Evolutionary conservation across 2,797 vertebrate genomes (phyloP), one percentile per base, ranked within the genome.

Genomic region (Cyclura pinguis): DNA sequence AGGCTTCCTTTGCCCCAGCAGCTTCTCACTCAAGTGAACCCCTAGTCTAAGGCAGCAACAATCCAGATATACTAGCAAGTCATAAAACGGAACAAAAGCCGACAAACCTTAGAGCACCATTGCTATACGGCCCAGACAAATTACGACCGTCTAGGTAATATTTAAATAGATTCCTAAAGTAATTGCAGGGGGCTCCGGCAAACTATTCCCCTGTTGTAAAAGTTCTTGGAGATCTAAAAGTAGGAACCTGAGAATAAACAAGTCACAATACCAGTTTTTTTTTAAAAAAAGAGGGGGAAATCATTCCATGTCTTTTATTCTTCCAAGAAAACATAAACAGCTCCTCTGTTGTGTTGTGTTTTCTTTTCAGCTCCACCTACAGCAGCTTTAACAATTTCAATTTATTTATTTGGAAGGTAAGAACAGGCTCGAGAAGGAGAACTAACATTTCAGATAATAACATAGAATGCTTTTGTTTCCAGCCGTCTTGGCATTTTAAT

Each of bases 11-110:
- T 96, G 97, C 96, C 97, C 97, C 95, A 96, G 97, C 97, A 98
- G 97, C 97, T 97, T 96, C 95, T 96, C 95, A 96, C 98, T 97
- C 97, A 97, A 98, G 98, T 98, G 98, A 99, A 98, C 98, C 98
- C 97, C 97, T 97, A 96, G 97, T 98, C 97, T 98, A 98, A 98
- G 97, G 98, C 98, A 98, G 98, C 98, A 98, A 98, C 98, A 98
- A 98, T 98, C 97, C 98, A 98, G 98, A 98, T 98, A 98, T 98
- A 98, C 97, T 98, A 98, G 98, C 98, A 97, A 98, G 98, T 98
- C 98, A 99, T 99, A 99, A 99, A 99, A 99, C 97, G 98, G 98
- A 98, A 99, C 98, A 99, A 99, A 99, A 98, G 98, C 98, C 98
- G 98, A 98, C 98, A 98, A 98, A 98, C 98, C 98, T 98, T 98